Evolutionary conservation across 2,797 vertebrate species (phyloP).

Genomic region (Danio kyathit): DNA sequence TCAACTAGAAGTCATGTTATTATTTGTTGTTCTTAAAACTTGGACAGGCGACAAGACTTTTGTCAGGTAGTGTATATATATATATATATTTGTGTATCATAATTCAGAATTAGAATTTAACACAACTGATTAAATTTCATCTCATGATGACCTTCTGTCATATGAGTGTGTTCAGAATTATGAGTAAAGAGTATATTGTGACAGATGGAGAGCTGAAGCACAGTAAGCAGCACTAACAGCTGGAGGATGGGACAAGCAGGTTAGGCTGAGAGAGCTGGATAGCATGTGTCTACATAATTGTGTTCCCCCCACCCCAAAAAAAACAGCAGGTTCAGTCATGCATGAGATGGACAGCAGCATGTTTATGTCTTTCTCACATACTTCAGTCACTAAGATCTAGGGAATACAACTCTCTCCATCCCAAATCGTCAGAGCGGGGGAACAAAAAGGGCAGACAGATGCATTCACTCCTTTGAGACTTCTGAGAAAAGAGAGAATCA

Average conservation of each 20-base stretch:
- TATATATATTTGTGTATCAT: not conserved
- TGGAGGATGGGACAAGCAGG: conserved; percentile 24
- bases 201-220: conserved; percentile 26
- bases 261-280: not conserved
- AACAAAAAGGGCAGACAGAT: conserved; percentile 35
- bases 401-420: conserved; percentile 11
- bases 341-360: conserved; percentile 18
- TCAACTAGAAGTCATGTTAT: too few relatives aligned
- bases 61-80: too few relatives aligned
- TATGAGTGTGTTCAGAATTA: conserved; percentile 5
- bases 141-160: conserved; percentile 1
- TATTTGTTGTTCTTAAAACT: too few relatives aligned
- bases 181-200: not conserved
- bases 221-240: conserved; percentile 15
- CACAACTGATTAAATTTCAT: conserved; percentile 8
- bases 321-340: conserved; percentile 39
- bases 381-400: conserved; percentile 13
- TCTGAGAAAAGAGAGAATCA: conserved; percentile 7
- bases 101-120: not conserved
- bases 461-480: conserved; percentile 17
- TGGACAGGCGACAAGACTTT: too few relatives aligned
- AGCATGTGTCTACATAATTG: not conserved
- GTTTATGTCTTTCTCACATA: conserved; percentile 44
- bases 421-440: conserved; percentile 5
- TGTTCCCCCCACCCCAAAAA: not conserved